These are phyloP conservation scores for Labeo calbasu DNA, from an alignment of 2,797 vertebrate species.

Conservation along the genomic window DNA sequence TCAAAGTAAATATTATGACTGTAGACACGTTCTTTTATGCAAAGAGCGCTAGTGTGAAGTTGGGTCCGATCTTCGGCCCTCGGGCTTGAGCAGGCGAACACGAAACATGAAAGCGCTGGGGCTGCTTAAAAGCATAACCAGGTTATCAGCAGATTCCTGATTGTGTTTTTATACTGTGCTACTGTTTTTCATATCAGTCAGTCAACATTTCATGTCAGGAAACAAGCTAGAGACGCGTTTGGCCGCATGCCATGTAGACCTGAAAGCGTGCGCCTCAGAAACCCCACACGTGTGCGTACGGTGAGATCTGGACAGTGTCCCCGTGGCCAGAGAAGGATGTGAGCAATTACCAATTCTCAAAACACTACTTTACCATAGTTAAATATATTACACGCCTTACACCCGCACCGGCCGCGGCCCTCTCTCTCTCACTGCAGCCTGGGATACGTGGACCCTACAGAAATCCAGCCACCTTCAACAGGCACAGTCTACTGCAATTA, in stretches of 20 bases:
- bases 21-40: conserved; percentile 67
- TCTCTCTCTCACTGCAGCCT: conserved; percentile 64
- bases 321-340: conserved; percentile 86
- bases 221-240: conserved; percentile 46
- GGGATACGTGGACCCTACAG: conserved; percentile 67
- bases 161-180: conserved; percentile 52
- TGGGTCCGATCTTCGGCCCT: neutral
- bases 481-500: conserved; percentile 79
- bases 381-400: conserved; percentile 85
- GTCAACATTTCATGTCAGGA: conserved; percentile 59
- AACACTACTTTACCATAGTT: conserved; percentile 87
- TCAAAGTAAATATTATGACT: conserved; percentile 78
- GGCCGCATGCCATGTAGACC: conserved; percentile 48
- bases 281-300: conserved; percentile 46
- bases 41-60: conserved; percentile 73
- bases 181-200: conserved; percentile 62
- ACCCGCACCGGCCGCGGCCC: conserved; percentile 70
- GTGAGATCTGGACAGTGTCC: conserved; percentile 85
- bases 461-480: conserved; percentile 62
- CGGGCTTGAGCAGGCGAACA: neutral
- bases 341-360: conserved; percentile 90
- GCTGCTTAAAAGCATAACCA: neutral
- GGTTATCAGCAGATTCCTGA: conserved; percentile 35
- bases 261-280: conserved; percentile 39
- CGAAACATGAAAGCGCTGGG: conserved; percentile 11